phyloP scores from a whole-genome alignment of 2,888 invertebrate species.

The Agrochola lychnidis region DNA sequence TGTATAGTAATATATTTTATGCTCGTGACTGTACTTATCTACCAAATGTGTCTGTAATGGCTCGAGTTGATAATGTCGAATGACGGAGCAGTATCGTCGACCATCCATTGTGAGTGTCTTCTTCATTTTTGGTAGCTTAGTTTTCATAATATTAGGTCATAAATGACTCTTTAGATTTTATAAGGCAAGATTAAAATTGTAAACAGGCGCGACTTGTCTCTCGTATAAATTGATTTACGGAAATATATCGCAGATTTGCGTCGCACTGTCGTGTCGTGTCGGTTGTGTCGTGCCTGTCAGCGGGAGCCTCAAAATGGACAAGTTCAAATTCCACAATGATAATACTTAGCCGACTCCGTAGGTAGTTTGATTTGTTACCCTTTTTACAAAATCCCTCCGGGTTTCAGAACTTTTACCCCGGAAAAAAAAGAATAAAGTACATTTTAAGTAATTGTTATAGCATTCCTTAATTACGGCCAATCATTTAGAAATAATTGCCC shows the following conservation, averaged over 20 bases:
- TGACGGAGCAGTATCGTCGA: conserved; percentile 27
- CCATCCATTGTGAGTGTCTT: not conserved
- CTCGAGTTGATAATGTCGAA: conserved; percentile 26
- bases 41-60: conserved; percentile 24
- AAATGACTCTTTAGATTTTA: not conserved
- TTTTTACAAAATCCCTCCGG: not conserved
- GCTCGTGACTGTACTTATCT: not conserved
- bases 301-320: not conserved
- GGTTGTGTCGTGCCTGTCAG: not conserved
- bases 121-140: conserved; percentile 12
- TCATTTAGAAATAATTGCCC: conserved; percentile 5
- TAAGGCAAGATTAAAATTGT: no score
- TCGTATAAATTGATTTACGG: not conserved
- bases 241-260: not conserved
- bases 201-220: not conserved
- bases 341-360: not conserved
- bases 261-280: not conserved
- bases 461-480: conserved; percentile 38
- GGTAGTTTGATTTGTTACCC: not conserved
- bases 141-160: not conserved
- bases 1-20: not conserved
- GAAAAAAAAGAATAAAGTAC: not conserved
- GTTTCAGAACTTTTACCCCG: not conserved
- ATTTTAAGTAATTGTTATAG: conserved; percentile 12
- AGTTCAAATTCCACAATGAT: not conserved